Evolutionary conservation across 30 jellyfish, hydroid and myxozoan species (phyloP).

Genomic region (Rhopilema esculentum): DNA sequence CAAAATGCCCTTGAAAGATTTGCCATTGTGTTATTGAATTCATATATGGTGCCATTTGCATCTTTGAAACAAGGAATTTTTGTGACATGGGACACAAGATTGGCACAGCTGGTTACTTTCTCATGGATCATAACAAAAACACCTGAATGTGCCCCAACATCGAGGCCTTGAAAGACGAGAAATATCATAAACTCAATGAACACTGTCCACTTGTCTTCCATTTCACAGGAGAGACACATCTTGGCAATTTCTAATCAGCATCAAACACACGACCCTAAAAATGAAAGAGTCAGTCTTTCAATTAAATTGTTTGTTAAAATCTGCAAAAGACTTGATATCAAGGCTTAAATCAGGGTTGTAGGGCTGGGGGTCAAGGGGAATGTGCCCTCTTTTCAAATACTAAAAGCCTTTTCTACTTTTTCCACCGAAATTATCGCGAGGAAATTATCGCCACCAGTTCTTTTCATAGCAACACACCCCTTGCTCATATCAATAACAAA

Average conservation of each 20-base stretch:
- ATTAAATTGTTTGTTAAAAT: too few species aligned
- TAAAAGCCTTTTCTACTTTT: too few species aligned
- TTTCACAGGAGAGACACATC: conserved; percentile 87
- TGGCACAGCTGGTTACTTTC: conserved; percentile 53
- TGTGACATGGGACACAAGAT: conserved; percentile 5
- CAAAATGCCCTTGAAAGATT: conserved; percentile 44
- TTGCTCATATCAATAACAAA: too few species aligned
- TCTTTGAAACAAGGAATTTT: conserved; percentile 59
- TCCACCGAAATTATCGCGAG: too few species aligned
- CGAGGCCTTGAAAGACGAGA: conserved; percentile 76
- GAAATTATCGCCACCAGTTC: too few species aligned
- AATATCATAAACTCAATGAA: conserved; percentile 84
- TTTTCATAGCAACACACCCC: too few species aligned
- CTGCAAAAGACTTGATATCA: too few species aligned
- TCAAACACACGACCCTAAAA: background rate
- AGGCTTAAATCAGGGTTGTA: too few species aligned
- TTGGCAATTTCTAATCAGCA: background rate
- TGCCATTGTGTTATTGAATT: conserved; percentile 26
- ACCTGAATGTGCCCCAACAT: conserved; percentile 90
- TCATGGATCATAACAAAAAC: conserved; percentile 70
- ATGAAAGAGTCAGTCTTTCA: too few species aligned
- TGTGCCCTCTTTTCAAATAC: too few species aligned
- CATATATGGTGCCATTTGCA: conserved; percentile 50
- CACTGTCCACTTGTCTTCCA: conserved; percentile 86
- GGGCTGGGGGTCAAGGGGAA: too few species aligned